phyloP scores from a whole-genome alignment of 2,888 invertebrate species.

The Elmis aenea region DNA sequence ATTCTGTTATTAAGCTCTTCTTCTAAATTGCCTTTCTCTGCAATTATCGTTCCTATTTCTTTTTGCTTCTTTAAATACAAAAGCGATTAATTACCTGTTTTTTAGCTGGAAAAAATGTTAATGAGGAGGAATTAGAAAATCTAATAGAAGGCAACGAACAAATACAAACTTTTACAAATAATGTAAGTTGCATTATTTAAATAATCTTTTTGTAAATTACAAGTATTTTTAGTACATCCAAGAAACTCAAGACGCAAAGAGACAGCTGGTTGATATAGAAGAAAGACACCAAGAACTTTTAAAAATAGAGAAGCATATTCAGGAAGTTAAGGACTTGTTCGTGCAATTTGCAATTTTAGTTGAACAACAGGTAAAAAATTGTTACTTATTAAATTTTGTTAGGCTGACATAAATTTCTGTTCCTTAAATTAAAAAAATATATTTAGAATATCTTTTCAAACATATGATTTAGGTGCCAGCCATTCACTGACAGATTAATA shows the following conservation, averaged over 20 bases:
- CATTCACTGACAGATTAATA: too few species aligned
- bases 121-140: conserved; percentile 41
- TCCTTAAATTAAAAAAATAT: too few species aligned
- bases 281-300: conserved; percentile 75
- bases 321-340: conserved; percentile 77
- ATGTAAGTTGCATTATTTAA: conserved; percentile 40
- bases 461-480: too few species aligned
- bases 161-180: conserved; percentile 49
- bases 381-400: too few species aligned
- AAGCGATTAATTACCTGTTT: too few species aligned
- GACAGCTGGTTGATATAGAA: conserved; percentile 73
- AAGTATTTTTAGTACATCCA: conserved; percentile 61
- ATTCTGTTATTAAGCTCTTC: too few species aligned
- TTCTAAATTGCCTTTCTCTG: too few species aligned
- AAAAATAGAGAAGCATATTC: conserved; percentile 74
- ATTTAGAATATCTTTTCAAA: too few species aligned
- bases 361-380: conserved; percentile 70
- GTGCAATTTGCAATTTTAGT: conserved; percentile 76
- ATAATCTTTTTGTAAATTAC: background rate
- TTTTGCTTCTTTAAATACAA: too few species aligned
- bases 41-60: too few species aligned
- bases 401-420: too few species aligned
- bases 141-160: conserved; percentile 45
- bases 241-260: conserved; percentile 71
- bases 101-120: conserved; percentile 10